Evolutionary conservation across 2,888 invertebrate species (phyloP).

Genomic region (Apodemia duryi): DNA sequence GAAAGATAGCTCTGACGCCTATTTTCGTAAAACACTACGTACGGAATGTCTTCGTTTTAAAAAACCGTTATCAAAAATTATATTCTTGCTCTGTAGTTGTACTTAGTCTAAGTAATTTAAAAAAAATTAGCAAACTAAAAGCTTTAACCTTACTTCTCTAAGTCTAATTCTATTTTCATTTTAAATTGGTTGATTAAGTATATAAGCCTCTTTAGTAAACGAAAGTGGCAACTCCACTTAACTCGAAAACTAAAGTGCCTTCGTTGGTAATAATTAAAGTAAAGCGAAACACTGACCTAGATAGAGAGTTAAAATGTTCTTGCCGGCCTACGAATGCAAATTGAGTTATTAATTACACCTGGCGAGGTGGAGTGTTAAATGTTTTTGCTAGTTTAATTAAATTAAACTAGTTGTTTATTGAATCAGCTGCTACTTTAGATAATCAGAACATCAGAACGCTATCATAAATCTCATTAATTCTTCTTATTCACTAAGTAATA

Average conservation of each 20-base stretch:
- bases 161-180: conserved; percentile 13
- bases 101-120: not conserved
- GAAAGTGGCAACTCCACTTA: conserved; percentile 15
- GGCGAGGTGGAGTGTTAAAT: not conserved
- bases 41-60: no score
- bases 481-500: no score
- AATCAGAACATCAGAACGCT: no score
- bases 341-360: conserved; percentile 20
- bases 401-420: not conserved
- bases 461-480: no score
- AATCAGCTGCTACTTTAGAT: no score
- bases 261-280: conserved; percentile 20
- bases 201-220: conserved; percentile 15
- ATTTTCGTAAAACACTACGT: no score
- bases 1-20: no score
- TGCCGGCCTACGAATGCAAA: conserved; percentile 21
- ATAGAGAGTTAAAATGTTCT: conserved; percentile 22
- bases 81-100: no score
- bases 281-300: conserved; percentile 20
- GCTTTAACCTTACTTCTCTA: not conserved
- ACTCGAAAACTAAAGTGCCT: conserved; percentile 13
- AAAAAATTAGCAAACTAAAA: not conserved
- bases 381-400: conserved; percentile 3
- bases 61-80: no score
- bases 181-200: conserved; percentile 15